Conservation (phyloP, 2,113 vertebrate species). For the Oxyruncus cristatus region DNA sequence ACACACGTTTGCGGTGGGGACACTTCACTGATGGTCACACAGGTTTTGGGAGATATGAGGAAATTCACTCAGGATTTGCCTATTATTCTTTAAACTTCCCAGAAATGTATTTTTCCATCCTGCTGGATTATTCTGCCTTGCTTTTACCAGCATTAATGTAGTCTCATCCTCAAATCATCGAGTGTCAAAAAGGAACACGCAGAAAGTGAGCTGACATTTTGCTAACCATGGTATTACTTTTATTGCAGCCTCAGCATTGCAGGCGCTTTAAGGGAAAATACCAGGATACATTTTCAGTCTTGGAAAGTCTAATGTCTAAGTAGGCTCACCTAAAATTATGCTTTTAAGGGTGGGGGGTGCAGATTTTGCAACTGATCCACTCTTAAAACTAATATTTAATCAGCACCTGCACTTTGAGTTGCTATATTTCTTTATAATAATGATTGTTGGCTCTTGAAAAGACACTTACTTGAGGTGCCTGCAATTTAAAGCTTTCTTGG, state of each 20-base stretch:
- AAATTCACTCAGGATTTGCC: background rate
- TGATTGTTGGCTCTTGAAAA: background rate
- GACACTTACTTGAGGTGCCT: slow-evolving; percentile 1
- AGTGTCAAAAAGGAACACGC: background rate
- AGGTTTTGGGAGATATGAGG: background rate
- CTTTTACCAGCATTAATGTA: background rate
- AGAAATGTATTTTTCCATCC: background rate
- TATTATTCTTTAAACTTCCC: background rate
- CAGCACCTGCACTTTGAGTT: slow-evolving; percentile 4
- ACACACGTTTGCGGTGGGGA: background rate
- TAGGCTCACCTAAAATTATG: background rate
- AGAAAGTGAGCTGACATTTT: background rate
- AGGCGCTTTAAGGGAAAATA: background rate
- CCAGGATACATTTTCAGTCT: background rate
- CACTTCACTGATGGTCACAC: background rate
- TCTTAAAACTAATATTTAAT: background rate
- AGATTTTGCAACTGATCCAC: background rate
- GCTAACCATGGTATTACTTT: background rate
- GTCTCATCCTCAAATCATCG: background rate
- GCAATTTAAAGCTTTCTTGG: slow-evolving; percentile 28
- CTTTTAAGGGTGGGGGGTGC: background rate
- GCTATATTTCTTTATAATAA: slow-evolving; percentile 1
- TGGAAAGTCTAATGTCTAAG: background rate
- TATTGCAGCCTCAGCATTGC: background rate
- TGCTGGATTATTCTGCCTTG: background rate